Evolutionary conservation across 2,797 vertebrate genomes (phyloP).

Genomic region (Chromis chromis): DNA sequence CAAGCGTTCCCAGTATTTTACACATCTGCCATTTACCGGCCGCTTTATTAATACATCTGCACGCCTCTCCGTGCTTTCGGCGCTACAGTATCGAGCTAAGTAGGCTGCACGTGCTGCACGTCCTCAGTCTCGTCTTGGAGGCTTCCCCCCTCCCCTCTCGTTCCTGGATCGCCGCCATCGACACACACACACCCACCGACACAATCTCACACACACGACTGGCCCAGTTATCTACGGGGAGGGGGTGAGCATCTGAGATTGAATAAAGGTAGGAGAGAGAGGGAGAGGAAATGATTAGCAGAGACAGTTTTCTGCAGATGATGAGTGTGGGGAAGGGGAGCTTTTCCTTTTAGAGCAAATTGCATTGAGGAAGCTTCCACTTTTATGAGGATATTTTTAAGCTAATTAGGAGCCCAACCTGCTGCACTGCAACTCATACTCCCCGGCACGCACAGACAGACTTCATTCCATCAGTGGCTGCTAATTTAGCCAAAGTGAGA

Average conservation of each 20-base stretch:
- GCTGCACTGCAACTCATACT: background rate
- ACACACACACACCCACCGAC: constrained; percentile 38
- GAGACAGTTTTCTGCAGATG: constrained; percentile 2
- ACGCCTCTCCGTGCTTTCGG: background rate
- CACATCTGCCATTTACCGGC: background rate
- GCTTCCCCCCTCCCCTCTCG: constrained; percentile 72
- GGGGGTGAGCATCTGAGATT: constrained; percentile 38
- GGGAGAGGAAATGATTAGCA: constrained; percentile 9
- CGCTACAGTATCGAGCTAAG: constrained; percentile 48
- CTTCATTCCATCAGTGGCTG: constrained; percentile 6
- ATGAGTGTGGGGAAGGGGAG: background rate
- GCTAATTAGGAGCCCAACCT: background rate
- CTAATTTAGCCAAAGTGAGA: constrained; percentile 37
- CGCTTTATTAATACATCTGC: background rate
- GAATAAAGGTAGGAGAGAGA: constrained; percentile 39
- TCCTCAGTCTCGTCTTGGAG: constrained; percentile 74
- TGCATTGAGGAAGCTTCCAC: no score
- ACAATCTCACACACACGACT: constrained; percentile 24
- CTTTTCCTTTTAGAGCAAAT: constrained; percentile 1
- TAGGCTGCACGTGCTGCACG: constrained; percentile 70
- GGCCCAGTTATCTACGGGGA: constrained; percentile 57
- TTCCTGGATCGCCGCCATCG: constrained; percentile 77
- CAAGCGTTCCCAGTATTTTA: no score
- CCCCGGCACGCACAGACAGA: background rate
- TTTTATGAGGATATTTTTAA: constrained; percentile 15